These are phyloP conservation scores for Apamea anceps DNA, from an alignment of 2,888 invertebrate species.

Conservation along the genomic window DNA sequence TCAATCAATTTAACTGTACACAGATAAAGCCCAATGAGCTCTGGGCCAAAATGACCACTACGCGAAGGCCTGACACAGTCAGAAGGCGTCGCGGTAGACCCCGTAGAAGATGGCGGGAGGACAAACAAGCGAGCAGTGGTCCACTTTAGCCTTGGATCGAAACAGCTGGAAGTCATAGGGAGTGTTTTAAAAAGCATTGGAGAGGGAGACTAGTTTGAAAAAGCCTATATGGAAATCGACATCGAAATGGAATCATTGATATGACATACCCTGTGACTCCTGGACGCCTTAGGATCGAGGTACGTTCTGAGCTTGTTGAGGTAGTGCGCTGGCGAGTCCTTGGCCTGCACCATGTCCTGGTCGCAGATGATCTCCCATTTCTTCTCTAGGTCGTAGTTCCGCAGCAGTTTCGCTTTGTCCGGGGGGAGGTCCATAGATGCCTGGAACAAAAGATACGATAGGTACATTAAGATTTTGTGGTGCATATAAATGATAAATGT, in stretches of 20 bases:
- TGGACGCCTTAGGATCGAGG: constrained; percentile 98
- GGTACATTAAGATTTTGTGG: neutral
- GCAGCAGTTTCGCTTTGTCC: constrained; percentile 98
- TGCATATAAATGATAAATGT: neutral
- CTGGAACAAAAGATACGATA: constrained; percentile 90
- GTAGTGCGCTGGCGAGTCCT: constrained; percentile 99
- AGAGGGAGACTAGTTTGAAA: neutral
- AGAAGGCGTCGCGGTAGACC: neutral
- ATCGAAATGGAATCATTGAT: neutral
- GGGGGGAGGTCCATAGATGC: constrained; percentile 99
- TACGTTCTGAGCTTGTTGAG: constrained; percentile 98
- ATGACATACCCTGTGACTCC: constrained; percentile 97
- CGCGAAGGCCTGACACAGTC: neutral
- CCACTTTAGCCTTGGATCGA: neutral
- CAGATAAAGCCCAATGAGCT: neutral
- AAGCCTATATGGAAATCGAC: neutral
- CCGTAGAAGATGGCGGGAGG: neutral
- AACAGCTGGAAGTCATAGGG: neutral
- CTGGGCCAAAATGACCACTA: neutral
- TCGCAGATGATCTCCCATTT: constrained; percentile 99
- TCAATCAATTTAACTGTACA: neutral
- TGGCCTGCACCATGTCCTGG: constrained; percentile 99
- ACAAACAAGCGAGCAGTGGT: neutral
- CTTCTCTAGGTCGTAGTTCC: constrained; percentile 98
- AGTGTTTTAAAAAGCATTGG: neutral